phyloP scores from a whole-genome alignment of 2,797 vertebrate species.

The Gallirallus australis region DNA sequence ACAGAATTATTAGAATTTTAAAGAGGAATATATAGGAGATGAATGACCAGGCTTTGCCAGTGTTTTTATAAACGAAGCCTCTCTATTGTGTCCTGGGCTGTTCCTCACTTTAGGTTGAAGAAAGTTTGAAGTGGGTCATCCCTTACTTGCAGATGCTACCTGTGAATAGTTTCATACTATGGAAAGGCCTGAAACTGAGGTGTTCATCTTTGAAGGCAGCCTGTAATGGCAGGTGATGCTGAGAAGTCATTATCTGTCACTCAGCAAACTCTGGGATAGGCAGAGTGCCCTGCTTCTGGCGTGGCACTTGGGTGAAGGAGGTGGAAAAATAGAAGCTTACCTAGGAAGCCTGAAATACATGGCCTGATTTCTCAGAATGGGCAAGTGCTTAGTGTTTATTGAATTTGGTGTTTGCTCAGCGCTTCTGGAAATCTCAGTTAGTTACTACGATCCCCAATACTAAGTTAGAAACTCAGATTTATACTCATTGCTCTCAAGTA shows the following conservation, averaged over 20 bases:
- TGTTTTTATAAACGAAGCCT: not conserved
- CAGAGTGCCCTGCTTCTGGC: not conserved
- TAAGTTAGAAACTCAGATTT: not conserved
- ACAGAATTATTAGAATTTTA: not conserved
- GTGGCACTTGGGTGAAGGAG: not conserved
- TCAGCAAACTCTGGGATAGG: not conserved
- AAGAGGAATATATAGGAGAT: not conserved
- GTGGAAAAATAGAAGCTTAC: not conserved
- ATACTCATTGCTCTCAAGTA: not conserved
- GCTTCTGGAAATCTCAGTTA: not conserved
- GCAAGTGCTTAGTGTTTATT: not conserved
- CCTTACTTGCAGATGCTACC: not conserved
- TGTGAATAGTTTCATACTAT: not conserved
- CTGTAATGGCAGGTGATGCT: not conserved
- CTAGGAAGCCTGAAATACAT: not conserved
- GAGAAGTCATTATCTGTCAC: not conserved
- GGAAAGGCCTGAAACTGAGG: not conserved
- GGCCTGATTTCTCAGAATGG: not conserved
- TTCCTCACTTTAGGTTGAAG: not conserved
- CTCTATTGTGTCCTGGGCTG: rapidly evolving
- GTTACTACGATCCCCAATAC: not conserved
- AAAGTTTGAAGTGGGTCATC: not conserved
- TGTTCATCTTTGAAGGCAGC: not conserved
- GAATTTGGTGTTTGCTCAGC: not conserved
- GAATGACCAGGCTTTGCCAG: not conserved